Evolutionary conservation across 2,888 invertebrate species (phyloP).

Genomic region (Clepsis dumicolana): DNA sequence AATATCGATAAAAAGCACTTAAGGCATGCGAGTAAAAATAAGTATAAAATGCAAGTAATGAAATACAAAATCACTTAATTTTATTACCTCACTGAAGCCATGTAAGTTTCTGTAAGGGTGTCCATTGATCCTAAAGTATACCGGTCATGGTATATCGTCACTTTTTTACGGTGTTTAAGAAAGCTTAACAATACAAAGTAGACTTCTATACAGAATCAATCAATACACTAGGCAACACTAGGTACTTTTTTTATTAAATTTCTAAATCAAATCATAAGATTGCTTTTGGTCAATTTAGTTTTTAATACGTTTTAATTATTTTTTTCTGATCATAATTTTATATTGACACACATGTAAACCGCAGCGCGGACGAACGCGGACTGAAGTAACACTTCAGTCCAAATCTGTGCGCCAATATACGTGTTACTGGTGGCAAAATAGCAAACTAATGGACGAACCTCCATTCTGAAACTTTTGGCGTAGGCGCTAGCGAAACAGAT

Average conservation of each 20-base stretch:
- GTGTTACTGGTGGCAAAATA: conserved; percentile 38
- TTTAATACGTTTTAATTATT: conserved; percentile 31
- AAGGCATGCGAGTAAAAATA: background rate
- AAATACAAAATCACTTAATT: background rate
- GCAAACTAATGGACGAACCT: conserved; percentile 32
- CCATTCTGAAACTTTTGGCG: conserved; percentile 31
- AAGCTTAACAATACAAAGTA: background rate
- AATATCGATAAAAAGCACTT: background rate
- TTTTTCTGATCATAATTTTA: background rate
- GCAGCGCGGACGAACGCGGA: conserved; percentile 30
- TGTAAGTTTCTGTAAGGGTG: conserved; percentile 17
- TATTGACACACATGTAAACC: conserved; percentile 11
- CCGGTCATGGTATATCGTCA: conserved; percentile 15
- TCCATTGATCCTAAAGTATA: conserved; percentile 33
- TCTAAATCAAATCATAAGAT: background rate
- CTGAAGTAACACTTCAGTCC: conserved; percentile 35
- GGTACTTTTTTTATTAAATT: conserved; percentile 5
- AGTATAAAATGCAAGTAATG: background rate
- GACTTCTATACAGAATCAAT: background rate
- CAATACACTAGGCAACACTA: conserved; percentile 13
- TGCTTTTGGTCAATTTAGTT: conserved; percentile 14
- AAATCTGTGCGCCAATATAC: conserved; percentile 33
- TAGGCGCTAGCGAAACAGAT: conserved; percentile 38
- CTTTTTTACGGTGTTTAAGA: conserved; percentile 20
- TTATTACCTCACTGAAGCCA: conserved; percentile 25